phyloP scores from a whole-genome alignment of 2,113 vertebrate species.

The Reinhardtius hippoglossoides region DNA sequence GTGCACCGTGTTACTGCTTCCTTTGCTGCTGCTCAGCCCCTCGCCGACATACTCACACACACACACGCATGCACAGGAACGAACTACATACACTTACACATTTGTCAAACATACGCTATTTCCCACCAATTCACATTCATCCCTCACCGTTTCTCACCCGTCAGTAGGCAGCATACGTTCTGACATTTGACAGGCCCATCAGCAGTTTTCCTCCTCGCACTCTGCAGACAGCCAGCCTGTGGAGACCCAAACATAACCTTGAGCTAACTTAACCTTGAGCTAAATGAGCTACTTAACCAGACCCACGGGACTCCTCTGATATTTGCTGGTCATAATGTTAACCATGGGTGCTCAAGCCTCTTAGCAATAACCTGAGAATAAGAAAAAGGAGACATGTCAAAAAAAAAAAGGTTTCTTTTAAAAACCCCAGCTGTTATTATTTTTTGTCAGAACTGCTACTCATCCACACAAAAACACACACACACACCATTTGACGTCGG shows the following conservation, averaged over 20 bases:
- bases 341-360: slow-evolving; percentile 15
- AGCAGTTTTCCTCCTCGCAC: slow-evolving; percentile 38
- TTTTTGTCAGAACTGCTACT: slow-evolving; percentile 40
- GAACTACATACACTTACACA: neutral
- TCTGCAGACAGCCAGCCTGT: slow-evolving; percentile 41
- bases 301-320: slow-evolving; percentile 54
- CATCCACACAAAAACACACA: slow-evolving; percentile 22
- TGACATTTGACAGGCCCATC: slow-evolving; percentile 61
- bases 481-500: slow-evolving; percentile 51
- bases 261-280: slow-evolving; percentile 68
- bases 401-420: slow-evolving; percentile 45
- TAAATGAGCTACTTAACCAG: slow-evolving; percentile 67
- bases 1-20: slow-evolving; percentile 61
- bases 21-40: slow-evolving; percentile 29
- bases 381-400: slow-evolving; percentile 4
- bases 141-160: slow-evolving; percentile 22
- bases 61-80: slow-evolving; percentile 13
- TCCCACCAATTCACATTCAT: slow-evolving; percentile 29
- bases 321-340: slow-evolving; percentile 44
- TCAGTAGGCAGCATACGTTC: slow-evolving; percentile 38
- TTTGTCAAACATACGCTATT: slow-evolving; percentile 24
- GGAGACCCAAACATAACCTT: slow-evolving; percentile 72
- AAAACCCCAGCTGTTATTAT: slow-evolving; percentile 54
- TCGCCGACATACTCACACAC: slow-evolving; percentile 2
- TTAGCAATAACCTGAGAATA: slow-evolving; percentile 15